Evolutionary conservation across 2,113 vertebrate genomes (phyloP).

Genomic region (Corydoras sp.): DNA sequence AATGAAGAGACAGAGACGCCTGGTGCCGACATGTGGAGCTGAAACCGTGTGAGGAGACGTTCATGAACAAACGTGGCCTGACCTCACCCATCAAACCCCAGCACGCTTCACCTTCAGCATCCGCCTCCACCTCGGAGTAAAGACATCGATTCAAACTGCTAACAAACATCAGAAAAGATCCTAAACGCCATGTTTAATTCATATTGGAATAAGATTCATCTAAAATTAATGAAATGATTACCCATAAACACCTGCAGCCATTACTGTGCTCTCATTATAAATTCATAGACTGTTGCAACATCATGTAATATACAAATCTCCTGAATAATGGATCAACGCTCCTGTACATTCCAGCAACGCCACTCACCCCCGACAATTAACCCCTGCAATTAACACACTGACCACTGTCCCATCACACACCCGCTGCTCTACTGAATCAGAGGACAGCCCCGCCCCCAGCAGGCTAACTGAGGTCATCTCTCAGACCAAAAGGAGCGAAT

Average conservation of each 20-base stretch:
- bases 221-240: constrained; percentile 30
- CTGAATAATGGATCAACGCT: constrained; percentile 10
- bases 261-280: constrained; percentile 9
- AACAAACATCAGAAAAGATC: no score
- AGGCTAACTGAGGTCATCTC: no score
- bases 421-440: no score
- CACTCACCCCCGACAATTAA: constrained; percentile 3
- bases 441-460: no score
- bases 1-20: constrained; percentile 7
- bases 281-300: constrained; percentile 9
- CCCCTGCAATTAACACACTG: background rate
- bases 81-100: constrained; percentile 18
- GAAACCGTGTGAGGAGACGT: constrained; percentile 25
- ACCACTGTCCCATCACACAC: constrained; percentile 18
- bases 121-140: no score
- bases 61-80: constrained; percentile 34
- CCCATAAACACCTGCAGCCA: constrained; percentile 10
- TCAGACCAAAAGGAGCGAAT: no score
- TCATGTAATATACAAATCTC: constrained; percentile 30
- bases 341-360: constrained; percentile 1
- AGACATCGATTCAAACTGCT: no score
- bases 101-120: background rate
- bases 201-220: constrained; percentile 20
- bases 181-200: background rate
- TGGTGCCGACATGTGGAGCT: constrained; percentile 18